Conservation (phyloP, 2,888 invertebrate species). For the Scrobipalpa atriplicella region DNA sequence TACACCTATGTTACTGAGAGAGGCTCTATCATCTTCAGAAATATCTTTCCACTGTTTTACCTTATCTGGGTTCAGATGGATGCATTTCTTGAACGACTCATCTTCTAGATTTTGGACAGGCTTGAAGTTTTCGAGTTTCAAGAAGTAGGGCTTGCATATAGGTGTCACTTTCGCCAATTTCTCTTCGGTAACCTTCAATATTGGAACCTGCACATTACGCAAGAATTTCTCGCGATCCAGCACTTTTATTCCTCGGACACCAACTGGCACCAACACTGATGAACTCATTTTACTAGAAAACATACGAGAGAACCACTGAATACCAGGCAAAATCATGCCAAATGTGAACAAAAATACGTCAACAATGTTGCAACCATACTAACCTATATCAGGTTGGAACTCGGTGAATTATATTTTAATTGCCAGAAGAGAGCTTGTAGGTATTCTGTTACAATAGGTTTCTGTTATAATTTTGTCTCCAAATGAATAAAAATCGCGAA, state of each 20-base stretch:
- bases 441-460: not conserved
- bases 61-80: slow-evolving; percentile 86
- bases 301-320: slow-evolving; percentile 25
- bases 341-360: slow-evolving; percentile 1
- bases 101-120: slow-evolving; percentile 80
- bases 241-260: slow-evolving; percentile 88
- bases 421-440: not conserved
- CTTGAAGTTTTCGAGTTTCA: slow-evolving; percentile 89
- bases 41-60: slow-evolving; percentile 83
- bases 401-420: not conserved
- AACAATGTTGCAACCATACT: slow-evolving; percentile 7
- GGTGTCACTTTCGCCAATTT: slow-evolving; percentile 80
- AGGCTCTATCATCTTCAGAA: slow-evolving; percentile 68
- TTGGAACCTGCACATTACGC: slow-evolving; percentile 85
- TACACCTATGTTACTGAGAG: slow-evolving; percentile 72
- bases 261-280: slow-evolving; percentile 79
- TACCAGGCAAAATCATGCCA: slow-evolving; percentile 16
- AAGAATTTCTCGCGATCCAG: slow-evolving; percentile 88
- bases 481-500: not conserved
- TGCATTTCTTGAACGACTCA: slow-evolving; percentile 72
- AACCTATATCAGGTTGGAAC: slow-evolving; percentile 21
- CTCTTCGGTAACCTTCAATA: slow-evolving; percentile 80
- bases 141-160: slow-evolving; percentile 85
- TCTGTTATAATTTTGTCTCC: not conserved
- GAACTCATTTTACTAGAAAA: slow-evolving; percentile 61